These are phyloP conservation scores for Leucozona laternaria DNA, from an alignment of 2,888 invertebrate genomes.

Conservation along the genomic window DNA sequence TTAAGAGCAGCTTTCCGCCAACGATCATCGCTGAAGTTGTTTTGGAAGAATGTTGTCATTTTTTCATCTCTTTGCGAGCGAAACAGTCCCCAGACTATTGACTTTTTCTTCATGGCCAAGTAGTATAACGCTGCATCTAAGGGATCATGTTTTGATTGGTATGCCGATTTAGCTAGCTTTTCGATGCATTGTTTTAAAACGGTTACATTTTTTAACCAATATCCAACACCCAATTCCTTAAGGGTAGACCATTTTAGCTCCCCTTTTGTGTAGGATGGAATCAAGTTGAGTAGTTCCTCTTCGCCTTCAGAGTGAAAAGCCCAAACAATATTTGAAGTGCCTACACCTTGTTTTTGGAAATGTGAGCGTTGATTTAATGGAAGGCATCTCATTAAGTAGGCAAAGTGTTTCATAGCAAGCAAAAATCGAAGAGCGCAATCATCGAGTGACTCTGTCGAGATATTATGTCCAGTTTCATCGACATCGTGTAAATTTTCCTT, in stretches of 20 bases:
- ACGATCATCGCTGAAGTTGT: constrained; percentile 96
- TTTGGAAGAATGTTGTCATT: constrained; percentile 97
- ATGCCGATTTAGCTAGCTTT: constrained; percentile 96
- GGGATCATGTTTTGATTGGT: constrained; percentile 96
- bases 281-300: constrained; percentile 94
- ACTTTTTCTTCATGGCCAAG: constrained; percentile 99
- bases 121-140: constrained; percentile 99
- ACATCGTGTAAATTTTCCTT: constrained; percentile 87
- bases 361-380: constrained; percentile 94
- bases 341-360: constrained; percentile 93
- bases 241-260: constrained; percentile 95
- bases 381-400: constrained; percentile 96
- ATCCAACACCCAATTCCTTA: constrained; percentile 95
- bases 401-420: constrained; percentile 98
- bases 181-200: constrained; percentile 94
- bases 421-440: constrained; percentile 98
- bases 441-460: constrained; percentile 92
- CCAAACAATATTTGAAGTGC: constrained; percentile 97
- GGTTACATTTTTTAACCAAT: constrained; percentile 96
- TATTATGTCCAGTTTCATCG: constrained; percentile 84
- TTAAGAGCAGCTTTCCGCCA: constrained; percentile 99
- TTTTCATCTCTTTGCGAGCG: constrained; percentile 93
- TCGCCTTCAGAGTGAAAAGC: constrained; percentile 99
- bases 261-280: constrained; percentile 94
- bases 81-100: constrained; percentile 97